Percentiles rank a stretch among this genome's conserved stretches.
Evolutionary conservation across 1,140 invertebrate genomes (phyloP).

Genomic region (Dendroctonus valens): DNA sequence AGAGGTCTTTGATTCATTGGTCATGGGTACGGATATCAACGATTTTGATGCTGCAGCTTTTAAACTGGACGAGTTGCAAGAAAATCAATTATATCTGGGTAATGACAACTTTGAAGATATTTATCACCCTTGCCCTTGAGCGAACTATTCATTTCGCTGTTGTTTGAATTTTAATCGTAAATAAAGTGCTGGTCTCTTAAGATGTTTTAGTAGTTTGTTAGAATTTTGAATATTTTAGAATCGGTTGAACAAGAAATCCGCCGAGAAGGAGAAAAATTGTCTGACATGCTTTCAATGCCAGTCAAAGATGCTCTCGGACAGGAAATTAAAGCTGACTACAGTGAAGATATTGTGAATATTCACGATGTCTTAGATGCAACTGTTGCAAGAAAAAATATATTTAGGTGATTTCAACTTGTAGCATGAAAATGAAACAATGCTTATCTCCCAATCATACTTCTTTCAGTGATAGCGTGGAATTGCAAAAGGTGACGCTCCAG

Average conservation of each 20-base stretch:
- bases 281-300: constrained; percentile 76
- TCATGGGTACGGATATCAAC: constrained; percentile 59
- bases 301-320: constrained; percentile 75
- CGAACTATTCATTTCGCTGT: not conserved
- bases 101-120: constrained; percentile 2
- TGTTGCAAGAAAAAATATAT: constrained; percentile 63
- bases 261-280: constrained; percentile 75
- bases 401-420: constrained; percentile 41
- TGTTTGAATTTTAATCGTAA: too few relatives aligned
- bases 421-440: not conserved
- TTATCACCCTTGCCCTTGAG: too few relatives aligned
- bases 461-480: constrained; percentile 62
- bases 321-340: constrained; percentile 71
- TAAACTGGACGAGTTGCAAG: constrained; percentile 59
- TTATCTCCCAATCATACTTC: not conserved
- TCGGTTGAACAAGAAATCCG: constrained; percentile 63
- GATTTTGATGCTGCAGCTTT: constrained; percentile 57
- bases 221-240: constrained; percentile 1
- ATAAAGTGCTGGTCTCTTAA: too few relatives aligned
- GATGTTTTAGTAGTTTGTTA: too few relatives aligned
- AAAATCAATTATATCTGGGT: constrained; percentile 57
- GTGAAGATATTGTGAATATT: constrained; percentile 68
- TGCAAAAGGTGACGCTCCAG: constrained; percentile 72
- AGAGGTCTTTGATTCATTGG: constrained; percentile 65
- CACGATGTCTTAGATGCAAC: constrained; percentile 67